Conservation (phyloP, 23 tunicate species). For the Pegea sp. region DNA sequence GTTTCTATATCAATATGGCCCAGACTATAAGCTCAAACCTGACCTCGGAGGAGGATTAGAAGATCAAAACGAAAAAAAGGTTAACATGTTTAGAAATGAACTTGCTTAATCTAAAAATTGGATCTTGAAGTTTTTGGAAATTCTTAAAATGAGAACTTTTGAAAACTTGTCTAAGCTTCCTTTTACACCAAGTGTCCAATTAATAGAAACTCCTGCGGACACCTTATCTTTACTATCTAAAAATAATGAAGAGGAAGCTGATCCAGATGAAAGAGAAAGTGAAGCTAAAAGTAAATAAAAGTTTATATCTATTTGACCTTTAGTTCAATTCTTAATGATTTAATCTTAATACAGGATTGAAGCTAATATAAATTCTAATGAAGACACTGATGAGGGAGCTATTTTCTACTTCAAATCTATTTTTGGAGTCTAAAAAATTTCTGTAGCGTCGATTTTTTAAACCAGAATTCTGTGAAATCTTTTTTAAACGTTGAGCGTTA, state of each 20-base stretch:
- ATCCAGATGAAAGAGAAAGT: conserved; percentile 45
- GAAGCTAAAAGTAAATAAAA: conserved; percentile 9
- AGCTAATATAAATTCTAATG: conserved; percentile 56
- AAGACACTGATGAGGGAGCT: too few species aligned
- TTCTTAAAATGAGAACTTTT: conserved; percentile 34
- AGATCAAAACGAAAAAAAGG: conserved; percentile 78
- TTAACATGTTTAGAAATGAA: not conserved
- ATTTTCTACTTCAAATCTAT: too few species aligned
- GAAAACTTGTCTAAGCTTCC: conserved; percentile 60
- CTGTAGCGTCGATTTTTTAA: too few species aligned
- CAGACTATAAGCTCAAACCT: conserved; percentile 84
- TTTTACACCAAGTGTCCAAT: conserved; percentile 96
- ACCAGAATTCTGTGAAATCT: too few species aligned
- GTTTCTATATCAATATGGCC: conserved; percentile 90
- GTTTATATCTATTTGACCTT: too few species aligned
- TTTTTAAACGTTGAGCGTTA: too few species aligned
- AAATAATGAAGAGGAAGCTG: conserved; percentile 17
- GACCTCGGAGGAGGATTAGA: conserved; percentile 80
- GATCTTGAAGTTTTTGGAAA: conserved; percentile 27
- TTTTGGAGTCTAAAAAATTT: too few species aligned
- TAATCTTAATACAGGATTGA: conserved; percentile 10
- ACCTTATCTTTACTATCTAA: conserved; percentile 60
- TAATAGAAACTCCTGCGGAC: conserved; percentile 97
- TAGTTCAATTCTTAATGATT: not conserved
- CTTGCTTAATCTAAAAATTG: not conserved